Percentiles rank a stretch among this genome's conserved stretches.
Evolutionary conservation across 1,140 invertebrate species (phyloP).

Genomic region (Lordiphosa collinella): DNA sequence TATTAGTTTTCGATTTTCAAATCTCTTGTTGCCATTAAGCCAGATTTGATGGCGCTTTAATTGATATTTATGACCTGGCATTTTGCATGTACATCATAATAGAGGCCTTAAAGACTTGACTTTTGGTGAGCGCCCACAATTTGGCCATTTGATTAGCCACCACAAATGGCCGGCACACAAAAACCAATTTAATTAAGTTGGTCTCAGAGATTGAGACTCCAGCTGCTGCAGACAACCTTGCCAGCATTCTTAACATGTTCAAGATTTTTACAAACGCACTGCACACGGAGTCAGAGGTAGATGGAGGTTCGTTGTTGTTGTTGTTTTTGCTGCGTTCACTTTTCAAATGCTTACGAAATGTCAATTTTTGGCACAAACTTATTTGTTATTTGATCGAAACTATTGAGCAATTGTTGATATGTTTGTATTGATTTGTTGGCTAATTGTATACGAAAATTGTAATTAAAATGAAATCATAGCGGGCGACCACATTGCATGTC

Average conservation of each 20-base stretch:
- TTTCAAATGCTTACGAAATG: conserved; percentile 65
- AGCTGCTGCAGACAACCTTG: conserved; percentile 64
- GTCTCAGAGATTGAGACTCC: conserved; percentile 37
- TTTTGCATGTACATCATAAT: conserved; percentile 51
- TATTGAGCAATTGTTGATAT: conserved; percentile 66
- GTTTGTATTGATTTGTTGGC: conserved; percentile 53
- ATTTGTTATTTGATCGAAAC: conserved; percentile 66
- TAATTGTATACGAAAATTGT: conserved; percentile 52
- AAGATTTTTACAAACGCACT: conserved; percentile 69
- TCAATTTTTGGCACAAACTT: conserved; percentile 68
- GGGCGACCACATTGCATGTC: conserved; percentile 40
- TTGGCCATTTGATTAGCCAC: conserved; percentile 53
- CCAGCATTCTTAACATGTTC: conserved; percentile 65
- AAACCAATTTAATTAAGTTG: conserved; percentile 71
- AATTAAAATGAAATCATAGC: conserved; percentile 52
- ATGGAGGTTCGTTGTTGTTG: background rate
- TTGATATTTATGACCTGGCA: conserved; percentile 56
- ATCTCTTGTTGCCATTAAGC: conserved; percentile 48
- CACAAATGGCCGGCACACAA: conserved; percentile 46
- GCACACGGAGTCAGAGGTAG: conserved; percentile 21
- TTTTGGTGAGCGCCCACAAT: conserved; percentile 47
- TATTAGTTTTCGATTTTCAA: conserved; percentile 53
- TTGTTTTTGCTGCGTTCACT: conserved; percentile 60
- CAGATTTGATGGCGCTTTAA: conserved; percentile 51
- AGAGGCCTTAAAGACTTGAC: conserved; percentile 20